phyloP scores from a whole-genome alignment of 2,113 vertebrate species.

The Ptychochromis oligacanthus region DNA sequence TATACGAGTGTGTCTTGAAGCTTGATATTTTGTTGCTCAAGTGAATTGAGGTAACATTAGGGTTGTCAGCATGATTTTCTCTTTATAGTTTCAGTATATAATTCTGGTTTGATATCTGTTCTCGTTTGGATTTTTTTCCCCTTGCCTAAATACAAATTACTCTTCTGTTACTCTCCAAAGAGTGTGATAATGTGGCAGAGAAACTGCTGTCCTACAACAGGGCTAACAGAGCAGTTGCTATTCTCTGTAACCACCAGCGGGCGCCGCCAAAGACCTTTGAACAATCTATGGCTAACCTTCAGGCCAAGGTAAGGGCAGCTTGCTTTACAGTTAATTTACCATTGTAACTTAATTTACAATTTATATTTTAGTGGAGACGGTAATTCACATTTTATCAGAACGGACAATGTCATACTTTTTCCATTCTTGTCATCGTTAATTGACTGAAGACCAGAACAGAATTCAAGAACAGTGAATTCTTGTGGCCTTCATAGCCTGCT shows the following conservation, averaged over 20 bases:
- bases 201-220: conserved; percentile 84
- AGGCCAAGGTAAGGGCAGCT: conserved; percentile 73
- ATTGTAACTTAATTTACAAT: neutral
- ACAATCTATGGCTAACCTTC: conserved; percentile 84
- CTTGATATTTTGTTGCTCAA: neutral
- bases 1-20: neutral
- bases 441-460: neutral
- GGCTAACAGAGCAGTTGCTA: conserved; percentile 82
- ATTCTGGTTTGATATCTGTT: neutral
- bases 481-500: neutral
- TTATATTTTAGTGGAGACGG: neutral
- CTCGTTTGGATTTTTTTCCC: neutral
- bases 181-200: conserved; percentile 69
- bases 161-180: conserved; percentile 48
- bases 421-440: fast-evolving
- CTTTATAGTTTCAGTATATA: neutral
- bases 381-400: fast-evolving
- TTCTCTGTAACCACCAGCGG: conserved; percentile 86
- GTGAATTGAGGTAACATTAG: neutral
- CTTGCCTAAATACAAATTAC: neutral
- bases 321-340: neutral
- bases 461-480: neutral
- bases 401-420: neutral
- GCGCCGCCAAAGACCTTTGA: conserved; percentile 84
- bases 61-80: neutral